Percentiles rank a stretch among this genome's conserved stretches.
Evolutionary conservation across 2,113 vertebrate species (phyloP).

Genomic region (Columba janthina): DNA sequence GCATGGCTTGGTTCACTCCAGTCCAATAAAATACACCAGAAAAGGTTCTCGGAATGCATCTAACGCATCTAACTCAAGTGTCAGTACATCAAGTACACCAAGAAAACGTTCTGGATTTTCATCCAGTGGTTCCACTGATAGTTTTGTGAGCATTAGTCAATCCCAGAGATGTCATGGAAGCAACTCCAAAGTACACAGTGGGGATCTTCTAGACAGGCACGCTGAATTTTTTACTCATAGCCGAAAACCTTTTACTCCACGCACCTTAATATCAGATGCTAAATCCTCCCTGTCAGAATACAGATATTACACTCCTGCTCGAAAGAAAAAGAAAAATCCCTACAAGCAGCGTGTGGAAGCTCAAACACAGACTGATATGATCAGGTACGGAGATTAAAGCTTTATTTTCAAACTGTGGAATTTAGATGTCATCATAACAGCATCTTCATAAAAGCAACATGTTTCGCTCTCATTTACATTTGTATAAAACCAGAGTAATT

Average conservation of each 20-base stretch:
- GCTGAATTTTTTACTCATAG: conserved; percentile 81
- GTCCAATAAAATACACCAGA: not conserved
- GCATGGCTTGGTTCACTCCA: not conserved
- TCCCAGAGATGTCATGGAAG: conserved; percentile 70
- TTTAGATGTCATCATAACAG: not conserved
- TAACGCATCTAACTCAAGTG: not conserved
- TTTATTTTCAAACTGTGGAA: not conserved
- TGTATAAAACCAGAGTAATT: not conserved
- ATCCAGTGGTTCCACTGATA: not conserved
- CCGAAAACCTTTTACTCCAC: conserved; percentile 86
- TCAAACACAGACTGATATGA: conserved; percentile 77
- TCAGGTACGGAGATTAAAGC: conserved; percentile 75
- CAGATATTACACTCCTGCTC: conserved; percentile 88
- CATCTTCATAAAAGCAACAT: not conserved
- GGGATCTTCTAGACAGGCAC: conserved; percentile 89
- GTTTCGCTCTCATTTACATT: not conserved
- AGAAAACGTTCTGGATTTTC: not conserved
- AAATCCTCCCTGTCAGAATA: conserved; percentile 86
- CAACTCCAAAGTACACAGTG: conserved; percentile 73
- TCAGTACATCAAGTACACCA: not conserved
- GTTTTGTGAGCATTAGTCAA: not conserved
- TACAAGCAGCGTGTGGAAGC: conserved; percentile 46
- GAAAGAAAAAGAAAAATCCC: conserved; percentile 57
- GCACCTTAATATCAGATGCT: conserved; percentile 86
- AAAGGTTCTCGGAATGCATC: not conserved